Conservation (phyloP, 2,113 vertebrate genomes). For the Cheirogaleus medius region DNA sequence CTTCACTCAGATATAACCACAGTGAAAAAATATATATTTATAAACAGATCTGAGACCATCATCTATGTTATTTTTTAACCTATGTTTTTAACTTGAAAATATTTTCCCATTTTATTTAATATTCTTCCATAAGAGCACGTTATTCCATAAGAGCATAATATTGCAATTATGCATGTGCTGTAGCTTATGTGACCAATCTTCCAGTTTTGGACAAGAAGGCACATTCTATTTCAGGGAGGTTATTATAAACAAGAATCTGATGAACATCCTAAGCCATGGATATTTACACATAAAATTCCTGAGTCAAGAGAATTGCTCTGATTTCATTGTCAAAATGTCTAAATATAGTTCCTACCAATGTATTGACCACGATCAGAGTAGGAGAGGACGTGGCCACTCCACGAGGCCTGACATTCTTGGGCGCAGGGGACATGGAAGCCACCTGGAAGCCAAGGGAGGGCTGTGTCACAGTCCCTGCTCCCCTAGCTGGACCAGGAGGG, state of each 20-base stretch:
- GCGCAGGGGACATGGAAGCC: no score
- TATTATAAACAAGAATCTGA: background rate
- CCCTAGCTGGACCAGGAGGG: background rate
- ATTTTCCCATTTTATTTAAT: background rate
- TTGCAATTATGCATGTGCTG: background rate
- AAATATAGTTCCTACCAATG: background rate
- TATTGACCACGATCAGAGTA: fast-evolving
- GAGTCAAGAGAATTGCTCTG: background rate
- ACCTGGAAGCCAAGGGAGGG: background rate
- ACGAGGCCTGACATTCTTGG: background rate
- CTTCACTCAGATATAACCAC: background rate
- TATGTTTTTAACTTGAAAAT: background rate
- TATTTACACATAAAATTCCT: background rate
- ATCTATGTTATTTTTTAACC: background rate
- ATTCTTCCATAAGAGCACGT: background rate
- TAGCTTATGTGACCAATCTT: background rate
- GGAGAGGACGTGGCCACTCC: background rate
- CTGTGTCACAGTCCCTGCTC: background rate
- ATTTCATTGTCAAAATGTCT: background rate
- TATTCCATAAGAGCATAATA: background rate
- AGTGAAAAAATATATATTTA: background rate
- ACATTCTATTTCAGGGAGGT: background rate
- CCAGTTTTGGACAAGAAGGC: background rate
- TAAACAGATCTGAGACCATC: background rate
- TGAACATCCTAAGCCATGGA: background rate